Evolutionary conservation across 2,113 vertebrate genomes (phyloP).

Genomic region (Saccopteryx leptura): DNA sequence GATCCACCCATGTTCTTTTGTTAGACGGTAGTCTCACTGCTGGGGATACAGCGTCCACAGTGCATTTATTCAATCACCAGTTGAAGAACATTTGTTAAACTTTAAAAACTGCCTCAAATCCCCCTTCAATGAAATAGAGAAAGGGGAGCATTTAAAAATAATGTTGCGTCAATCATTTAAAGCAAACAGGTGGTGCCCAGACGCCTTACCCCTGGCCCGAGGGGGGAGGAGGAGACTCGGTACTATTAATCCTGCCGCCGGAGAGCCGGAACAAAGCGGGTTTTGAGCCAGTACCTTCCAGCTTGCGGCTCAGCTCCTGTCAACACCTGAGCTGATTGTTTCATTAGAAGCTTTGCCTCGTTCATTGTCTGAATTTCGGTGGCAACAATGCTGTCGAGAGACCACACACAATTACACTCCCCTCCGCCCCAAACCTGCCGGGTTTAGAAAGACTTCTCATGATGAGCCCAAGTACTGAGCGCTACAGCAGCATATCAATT

Average conservation of each 20-base stretch:
- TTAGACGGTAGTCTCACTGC: not conserved
- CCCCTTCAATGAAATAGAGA: not conserved
- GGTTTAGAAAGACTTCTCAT: not conserved
- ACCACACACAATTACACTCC: not conserved
- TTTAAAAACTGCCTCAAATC: not conserved
- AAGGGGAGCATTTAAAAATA: not conserved
- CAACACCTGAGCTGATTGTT: not conserved
- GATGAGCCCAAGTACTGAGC: not conserved
- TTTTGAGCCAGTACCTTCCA: not conserved
- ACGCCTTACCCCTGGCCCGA: not conserved
- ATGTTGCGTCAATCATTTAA: not conserved
- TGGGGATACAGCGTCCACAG: too few species aligned
- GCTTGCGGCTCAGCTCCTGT: rapidly evolving
- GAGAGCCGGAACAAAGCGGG: not conserved
- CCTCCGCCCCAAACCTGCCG: not conserved
- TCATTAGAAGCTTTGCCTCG: not conserved
- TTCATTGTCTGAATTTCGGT: not conserved
- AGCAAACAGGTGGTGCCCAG: not conserved
- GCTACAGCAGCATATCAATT: not conserved
- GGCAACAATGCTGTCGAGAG: not conserved
- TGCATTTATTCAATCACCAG: not conserved
- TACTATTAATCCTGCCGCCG: not conserved
- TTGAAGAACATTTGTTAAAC: not conserved
- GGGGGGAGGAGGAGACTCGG: not conserved
- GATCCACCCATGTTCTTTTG: rapidly evolving